Evolutionary conservation across 2,888 invertebrate species (phyloP).

Genomic region (Conus canariensis): DNA sequence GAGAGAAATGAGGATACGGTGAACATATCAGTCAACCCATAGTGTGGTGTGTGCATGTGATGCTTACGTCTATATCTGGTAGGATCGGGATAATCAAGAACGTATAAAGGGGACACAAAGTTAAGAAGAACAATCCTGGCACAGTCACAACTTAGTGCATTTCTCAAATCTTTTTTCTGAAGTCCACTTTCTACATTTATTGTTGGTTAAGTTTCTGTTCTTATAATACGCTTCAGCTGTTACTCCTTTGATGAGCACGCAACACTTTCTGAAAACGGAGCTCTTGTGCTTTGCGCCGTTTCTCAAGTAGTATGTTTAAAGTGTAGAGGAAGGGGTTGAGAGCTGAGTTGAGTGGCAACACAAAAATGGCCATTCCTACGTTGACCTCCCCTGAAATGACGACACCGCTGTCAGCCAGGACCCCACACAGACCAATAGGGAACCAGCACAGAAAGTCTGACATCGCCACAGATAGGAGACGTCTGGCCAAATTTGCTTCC

Average conservation of each 20-base stretch:
- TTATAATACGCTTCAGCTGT: too few species aligned
- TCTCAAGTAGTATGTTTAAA: constrained; percentile 40
- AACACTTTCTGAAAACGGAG: not conserved
- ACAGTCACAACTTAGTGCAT: too few species aligned
- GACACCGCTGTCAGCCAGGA: constrained; percentile 9
- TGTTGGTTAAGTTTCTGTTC: too few species aligned
- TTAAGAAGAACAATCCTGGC: too few species aligned
- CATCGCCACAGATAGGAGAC: not conserved
- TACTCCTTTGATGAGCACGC: not conserved
- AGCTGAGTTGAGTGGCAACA: constrained; percentile 81
- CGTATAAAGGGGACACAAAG: too few species aligned
- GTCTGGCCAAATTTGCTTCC: not conserved
- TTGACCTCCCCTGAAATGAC: constrained; percentile 43
- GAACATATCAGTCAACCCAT: too few species aligned
- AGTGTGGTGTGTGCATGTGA: too few species aligned
- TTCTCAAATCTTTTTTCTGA: too few species aligned
- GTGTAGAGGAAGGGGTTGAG: constrained; percentile 78
- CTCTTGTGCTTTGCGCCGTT: constrained; percentile 5
- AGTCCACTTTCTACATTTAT: too few species aligned
- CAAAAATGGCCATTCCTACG: constrained; percentile 73
- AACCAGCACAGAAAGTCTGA: constrained; percentile 30
- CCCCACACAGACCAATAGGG: not conserved
- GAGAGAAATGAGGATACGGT: too few species aligned
- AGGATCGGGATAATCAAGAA: too few species aligned
- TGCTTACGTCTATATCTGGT: too few species aligned